Conservation (phyloP, 2,797 vertebrate genomes). For the Anas acuta region DNA sequence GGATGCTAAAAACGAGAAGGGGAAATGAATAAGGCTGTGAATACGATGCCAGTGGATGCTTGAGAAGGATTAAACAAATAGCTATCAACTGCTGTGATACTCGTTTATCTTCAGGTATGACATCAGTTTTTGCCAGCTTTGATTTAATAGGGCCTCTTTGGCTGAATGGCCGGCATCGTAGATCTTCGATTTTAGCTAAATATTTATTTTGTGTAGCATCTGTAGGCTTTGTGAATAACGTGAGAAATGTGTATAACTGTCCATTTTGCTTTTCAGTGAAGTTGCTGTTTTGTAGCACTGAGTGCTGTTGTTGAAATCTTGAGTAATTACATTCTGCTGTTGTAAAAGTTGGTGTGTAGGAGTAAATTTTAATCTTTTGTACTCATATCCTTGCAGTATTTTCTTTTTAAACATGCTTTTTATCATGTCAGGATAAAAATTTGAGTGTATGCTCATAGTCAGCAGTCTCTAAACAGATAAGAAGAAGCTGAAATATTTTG, state of each 20-base stretch:
- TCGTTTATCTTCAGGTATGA: neutral
- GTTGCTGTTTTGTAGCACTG: neutral
- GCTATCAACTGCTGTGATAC: neutral
- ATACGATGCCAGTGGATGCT: fast-evolving
- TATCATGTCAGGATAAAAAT: neutral
- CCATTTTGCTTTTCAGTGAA: neutral
- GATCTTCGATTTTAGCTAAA: neutral
- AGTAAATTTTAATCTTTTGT: neutral
- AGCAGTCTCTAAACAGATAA: neutral
- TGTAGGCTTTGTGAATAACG: neutral
- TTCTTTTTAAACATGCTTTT: neutral
- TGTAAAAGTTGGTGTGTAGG: neutral
- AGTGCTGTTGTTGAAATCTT: neutral
- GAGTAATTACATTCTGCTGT: neutral
- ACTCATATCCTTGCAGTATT: neutral
- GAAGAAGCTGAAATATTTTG: neutral
- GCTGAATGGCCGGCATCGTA: neutral
- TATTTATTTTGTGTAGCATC: neutral
- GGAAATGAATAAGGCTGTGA: neutral
- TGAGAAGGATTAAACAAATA: neutral
- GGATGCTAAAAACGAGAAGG: neutral
- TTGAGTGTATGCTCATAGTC: neutral
- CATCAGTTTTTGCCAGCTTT: neutral
- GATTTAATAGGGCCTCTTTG: neutral
- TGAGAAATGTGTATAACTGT: neutral